These are phyloP conservation scores for Todiramphus chloris DNA, from an alignment of 2,113 vertebrate species.

Conservation along the genomic window DNA sequence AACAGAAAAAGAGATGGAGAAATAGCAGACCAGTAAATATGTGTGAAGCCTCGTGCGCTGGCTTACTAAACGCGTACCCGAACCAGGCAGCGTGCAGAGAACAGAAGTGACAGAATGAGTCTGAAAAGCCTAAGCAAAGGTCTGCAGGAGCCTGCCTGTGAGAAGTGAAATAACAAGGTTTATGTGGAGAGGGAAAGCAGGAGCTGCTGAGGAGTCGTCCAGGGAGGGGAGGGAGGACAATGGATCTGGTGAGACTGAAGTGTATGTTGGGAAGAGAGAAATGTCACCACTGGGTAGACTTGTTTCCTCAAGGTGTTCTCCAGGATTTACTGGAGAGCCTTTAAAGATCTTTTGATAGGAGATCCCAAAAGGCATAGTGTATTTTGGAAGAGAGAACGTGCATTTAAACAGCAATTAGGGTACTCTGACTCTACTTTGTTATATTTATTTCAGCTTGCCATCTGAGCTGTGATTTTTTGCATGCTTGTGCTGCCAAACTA, in stretches of 20 bases:
- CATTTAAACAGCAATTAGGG: neutral
- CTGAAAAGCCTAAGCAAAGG: neutral
- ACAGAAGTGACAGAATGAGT: conserved; percentile 21
- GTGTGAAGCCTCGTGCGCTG: neutral
- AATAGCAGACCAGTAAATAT: neutral
- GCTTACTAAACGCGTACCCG: neutral
- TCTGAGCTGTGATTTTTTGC: neutral
- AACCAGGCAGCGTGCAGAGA: neutral
- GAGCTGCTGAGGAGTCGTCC: neutral
- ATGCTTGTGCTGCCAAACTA: neutral
- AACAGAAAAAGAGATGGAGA: neutral
- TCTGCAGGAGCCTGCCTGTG: neutral
- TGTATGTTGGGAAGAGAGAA: neutral
- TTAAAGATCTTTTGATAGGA: neutral
- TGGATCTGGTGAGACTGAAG: neutral
- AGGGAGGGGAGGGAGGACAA: neutral
- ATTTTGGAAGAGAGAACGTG: neutral
- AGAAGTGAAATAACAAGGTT: neutral
- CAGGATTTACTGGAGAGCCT: neutral
- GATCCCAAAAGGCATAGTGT: neutral
- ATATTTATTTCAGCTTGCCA: neutral
- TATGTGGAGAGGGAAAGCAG: neutral
- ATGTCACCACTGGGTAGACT: neutral
- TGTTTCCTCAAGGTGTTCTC: neutral
- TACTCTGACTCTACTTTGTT: neutral